A percentile compares a stretch with the other conserved stretches of the same genome.
These are phyloP conservation scores for Hydrotaea diabolus DNA, from an alignment of 2,888 invertebrate species.

Conservation along the genomic window DNA sequence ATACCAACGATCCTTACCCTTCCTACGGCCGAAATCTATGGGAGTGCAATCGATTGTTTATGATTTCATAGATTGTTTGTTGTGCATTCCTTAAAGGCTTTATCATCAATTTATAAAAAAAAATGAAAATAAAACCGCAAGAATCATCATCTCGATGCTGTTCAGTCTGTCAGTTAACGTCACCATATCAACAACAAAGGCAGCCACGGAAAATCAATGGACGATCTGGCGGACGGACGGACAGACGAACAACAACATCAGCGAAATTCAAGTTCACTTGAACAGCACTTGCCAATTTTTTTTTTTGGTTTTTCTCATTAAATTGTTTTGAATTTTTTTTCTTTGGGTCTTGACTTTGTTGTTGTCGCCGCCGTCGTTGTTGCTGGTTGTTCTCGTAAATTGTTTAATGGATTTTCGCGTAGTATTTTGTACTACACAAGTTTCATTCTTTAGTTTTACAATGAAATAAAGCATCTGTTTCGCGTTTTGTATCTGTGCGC, in stretches of 20 bases:
- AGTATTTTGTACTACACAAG: constrained; percentile 24
- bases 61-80: constrained; percentile 2
- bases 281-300: constrained; percentile 53
- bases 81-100: constrained; percentile 22
- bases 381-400: constrained; percentile 45
- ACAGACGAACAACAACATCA: not conserved
- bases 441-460: constrained; percentile 23
- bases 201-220: not conserved
- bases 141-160: constrained; percentile 11
- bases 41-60: not conserved
- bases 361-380: constrained; percentile 28
- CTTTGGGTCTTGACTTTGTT: constrained; percentile 30
- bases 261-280: constrained; percentile 61
- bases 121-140: not conserved
- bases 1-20: not conserved
- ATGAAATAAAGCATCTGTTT: constrained; percentile 42
- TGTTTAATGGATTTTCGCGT: constrained; percentile 31
- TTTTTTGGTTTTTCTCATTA: constrained; percentile 34
- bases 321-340: constrained; percentile 43
- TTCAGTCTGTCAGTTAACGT: constrained; percentile 11
- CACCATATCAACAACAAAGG: constrained; percentile 15
- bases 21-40: not conserved
- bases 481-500: not conserved
- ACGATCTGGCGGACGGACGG: no score
- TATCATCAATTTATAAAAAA: not conserved